Base-by-base conservation (phyloP, 2,888 invertebrate genomes). In the Lymantria monacha region DNA sequence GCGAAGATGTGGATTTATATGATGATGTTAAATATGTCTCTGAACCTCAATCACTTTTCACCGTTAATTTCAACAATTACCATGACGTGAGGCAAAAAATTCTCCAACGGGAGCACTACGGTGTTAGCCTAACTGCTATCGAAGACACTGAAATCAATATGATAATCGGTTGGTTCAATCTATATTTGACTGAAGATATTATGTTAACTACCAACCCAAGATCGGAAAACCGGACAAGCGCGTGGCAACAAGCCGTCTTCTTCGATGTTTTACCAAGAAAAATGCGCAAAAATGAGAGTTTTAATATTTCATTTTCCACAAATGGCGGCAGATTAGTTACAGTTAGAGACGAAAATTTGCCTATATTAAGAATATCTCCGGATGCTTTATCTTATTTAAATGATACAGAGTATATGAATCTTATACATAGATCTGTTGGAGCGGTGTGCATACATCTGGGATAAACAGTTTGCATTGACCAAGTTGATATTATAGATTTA, bases 81-180 rank as follows among this genome's bases (percentile, higher is more conserved):
- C 5, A 48, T 3, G 61, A 64, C 12, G 42, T 64, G 2, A 43
- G 41, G 11, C 56, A 51, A 3, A 61, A 47, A 33, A 14, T 64
- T 10, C 7, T 49, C 13, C 40, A 45, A n/a, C 51, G 49, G n/a
- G 49, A 51, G 31, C 48, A 47, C 38, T 53, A 49, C n/a, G 7
- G 30, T 7, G 56, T 50, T 3, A 41, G 42, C 1, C 11, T 63
- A 3, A 53, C 31, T 7, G 55, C 54, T 0, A 49, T 13, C 7
- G 54, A 48, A 9, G 30, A 59, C 12, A 51, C 57, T 0, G 62
- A 67, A 44, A 52, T 67, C 0, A 48, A 63, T 36, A 37, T 54
- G 13, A 77, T 95, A 42, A 92, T 92, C 5, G 86, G 94, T 43
- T 95, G 94, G 94, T 95, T 95, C 73, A 92, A 93, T 64, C 81